Evolutionary conservation across 1,140 invertebrate species (phyloP).

Genomic region (Colletes gigas): DNA sequence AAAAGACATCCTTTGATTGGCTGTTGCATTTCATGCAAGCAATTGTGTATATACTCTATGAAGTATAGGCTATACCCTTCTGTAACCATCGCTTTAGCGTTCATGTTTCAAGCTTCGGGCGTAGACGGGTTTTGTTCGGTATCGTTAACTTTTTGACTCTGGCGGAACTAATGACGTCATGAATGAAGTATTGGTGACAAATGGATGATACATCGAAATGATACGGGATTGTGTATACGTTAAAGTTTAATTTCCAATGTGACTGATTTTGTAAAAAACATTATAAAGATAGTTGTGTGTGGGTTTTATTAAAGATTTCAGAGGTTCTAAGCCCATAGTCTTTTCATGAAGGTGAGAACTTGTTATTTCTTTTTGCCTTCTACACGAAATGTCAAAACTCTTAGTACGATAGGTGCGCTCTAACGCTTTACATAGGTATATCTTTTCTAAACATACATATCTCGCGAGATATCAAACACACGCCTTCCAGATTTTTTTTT

Average conservation of each 20-base stretch:
- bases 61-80: neutral
- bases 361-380: neutral
- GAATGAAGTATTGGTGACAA: slow-evolving; percentile 49
- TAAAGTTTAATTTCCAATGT: slow-evolving; percentile 32
- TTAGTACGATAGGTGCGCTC: neutral
- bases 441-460: neutral
- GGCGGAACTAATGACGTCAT: slow-evolving; percentile 67
- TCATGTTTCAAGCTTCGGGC: slow-evolving; percentile 51
- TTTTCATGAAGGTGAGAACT: slow-evolving; percentile 59
- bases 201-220: slow-evolving; percentile 50
- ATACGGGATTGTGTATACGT: slow-evolving; percentile 24
- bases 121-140: slow-evolving; percentile 53
- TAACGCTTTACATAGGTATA: neutral
- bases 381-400: slow-evolving; percentile 5
- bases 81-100: slow-evolving; percentile 2
- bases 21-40: neutral
- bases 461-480: neutral
- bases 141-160: slow-evolving; percentile 33
- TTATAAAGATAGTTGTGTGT: neutral
- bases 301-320: slow-evolving; percentile 8
- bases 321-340: neutral
- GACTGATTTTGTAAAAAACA: neutral
- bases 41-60: neutral
- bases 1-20: slow-evolving; percentile 17
- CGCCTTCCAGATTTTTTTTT: neutral